Conservation (phyloP, 2,888 invertebrate genomes). For the Dione juno region DNA sequence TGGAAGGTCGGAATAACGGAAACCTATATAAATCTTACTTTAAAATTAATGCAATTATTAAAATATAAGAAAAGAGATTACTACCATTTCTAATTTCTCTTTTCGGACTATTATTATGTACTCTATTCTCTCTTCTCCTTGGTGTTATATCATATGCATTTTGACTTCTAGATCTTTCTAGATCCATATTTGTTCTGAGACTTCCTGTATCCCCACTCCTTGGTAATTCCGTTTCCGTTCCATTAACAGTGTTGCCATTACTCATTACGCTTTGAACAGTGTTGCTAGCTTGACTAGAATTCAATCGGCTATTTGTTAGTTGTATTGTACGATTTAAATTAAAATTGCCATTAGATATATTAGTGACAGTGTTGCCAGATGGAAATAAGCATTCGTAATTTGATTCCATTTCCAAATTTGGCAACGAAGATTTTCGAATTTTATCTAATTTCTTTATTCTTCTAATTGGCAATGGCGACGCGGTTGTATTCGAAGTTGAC, state of each 20-base stretch:
- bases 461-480: conserved; percentile 59
- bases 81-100: conserved; percentile 65
- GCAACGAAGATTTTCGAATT: conserved; percentile 68
- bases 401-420: conserved; percentile 69
- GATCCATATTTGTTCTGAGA: conserved; percentile 58
- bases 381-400: conserved; percentile 72
- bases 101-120: conserved; percentile 62
- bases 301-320: conserved; percentile 16
- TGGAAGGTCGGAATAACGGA: conserved; percentile 52
- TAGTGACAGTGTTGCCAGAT: conserved; percentile 47
- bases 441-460: conserved; percentile 61
- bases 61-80: neutral
- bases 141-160: conserved; percentile 64
- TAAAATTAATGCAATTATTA: too few relatives aligned
- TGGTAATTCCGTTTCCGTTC: conserved; percentile 13
- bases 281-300: conserved; percentile 31
- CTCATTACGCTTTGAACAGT: conserved; percentile 18
- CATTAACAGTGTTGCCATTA: conserved; percentile 16
- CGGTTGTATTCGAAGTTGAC: conserved; percentile 63
- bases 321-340: conserved; percentile 9
- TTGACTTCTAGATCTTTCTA: conserved; percentile 67
- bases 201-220: conserved; percentile 50
- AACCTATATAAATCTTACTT: too few relatives aligned
- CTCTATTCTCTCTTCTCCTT: conserved; percentile 60
- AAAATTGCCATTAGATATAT: conserved; percentile 52